Evolutionary conservation across 2,888 invertebrate genomes (phyloP), one percentile per base, ranked within the genome.

Genomic region (Melanostoma scalare): DNA sequence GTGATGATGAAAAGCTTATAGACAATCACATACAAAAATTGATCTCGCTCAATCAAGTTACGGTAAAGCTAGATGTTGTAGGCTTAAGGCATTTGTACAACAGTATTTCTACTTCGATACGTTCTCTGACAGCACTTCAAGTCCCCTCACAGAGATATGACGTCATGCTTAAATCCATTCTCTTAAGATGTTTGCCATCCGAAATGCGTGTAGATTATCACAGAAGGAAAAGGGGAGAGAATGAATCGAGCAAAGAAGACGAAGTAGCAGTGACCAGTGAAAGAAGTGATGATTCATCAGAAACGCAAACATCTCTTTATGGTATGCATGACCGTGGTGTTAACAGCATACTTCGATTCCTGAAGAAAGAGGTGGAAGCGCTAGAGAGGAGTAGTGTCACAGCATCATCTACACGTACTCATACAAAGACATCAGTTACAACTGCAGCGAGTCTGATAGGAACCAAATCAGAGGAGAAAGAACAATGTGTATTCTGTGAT

Each of bases 1-100:
- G 67, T 35, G 50, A 73, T 35, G 68, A 52, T 3, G 73, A 79
- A n/a, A 74, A 68, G 35, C 33, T 71, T 5, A 44, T 78, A n/a
- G 72, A 78, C 44, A 31, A 56, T 10, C 58, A 65, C 58, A 72
- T 78, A 60, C 78, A 73, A 61, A 60, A 69, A 9, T 42, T 79
- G 4, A 58, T 79, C 8, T 46, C 61, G 1, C 61, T 79, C 6
- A 42, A 44, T 35, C 67, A 68, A 3, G 40, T 79, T 35, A 67
- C 60, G 6, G 46, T 8, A 8, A 68, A 60, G 46, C 33, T 67
- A 6, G 60, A 68, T 33, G 67, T 30, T 38, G 40, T 40, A 6
- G 35, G 40, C 30, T 52, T 67, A 30, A n/a, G 74, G 6, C 60
- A 52, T n/a, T 56, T 74, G 61, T 74, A 74, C 30, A 80, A 80